A percentile compares a stretch with the other conserved stretches of the same genome.
Evolutionary conservation across 2,797 vertebrate genomes (phyloP).

Genomic region (Pteropus rufus): DNA sequence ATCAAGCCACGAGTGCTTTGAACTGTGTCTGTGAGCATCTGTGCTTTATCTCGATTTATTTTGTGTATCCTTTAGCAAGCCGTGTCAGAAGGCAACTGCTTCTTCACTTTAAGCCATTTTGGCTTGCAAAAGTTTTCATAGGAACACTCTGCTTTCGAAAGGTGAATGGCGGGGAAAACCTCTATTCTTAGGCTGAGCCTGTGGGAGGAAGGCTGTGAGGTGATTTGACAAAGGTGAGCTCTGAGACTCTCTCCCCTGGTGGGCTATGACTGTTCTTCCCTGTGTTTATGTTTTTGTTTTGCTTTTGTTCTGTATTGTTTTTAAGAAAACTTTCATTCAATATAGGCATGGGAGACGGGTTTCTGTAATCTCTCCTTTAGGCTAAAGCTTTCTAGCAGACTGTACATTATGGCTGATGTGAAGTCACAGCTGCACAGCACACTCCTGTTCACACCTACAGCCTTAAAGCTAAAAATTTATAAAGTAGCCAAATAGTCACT

Average conservation of each 20-base stretch:
- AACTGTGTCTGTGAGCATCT: not conserved
- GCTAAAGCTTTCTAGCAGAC: not conserved
- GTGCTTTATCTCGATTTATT: not conserved
- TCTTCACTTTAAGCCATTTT: not conserved
- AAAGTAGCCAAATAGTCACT: not conserved
- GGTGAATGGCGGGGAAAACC: too few relatives aligned
- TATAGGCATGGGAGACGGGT: fast-evolving
- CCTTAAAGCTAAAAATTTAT: not conserved
- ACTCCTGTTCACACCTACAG: not conserved
- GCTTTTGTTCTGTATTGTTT: not conserved
- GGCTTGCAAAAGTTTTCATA: not conserved
- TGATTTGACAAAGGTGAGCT: not conserved
- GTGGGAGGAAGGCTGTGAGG: too few relatives aligned
- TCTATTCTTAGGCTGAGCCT: not conserved
- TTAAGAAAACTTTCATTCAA: not conserved
- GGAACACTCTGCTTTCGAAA: not conserved
- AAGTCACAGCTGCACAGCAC: not conserved
- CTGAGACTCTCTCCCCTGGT: not conserved
- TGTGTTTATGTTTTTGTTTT: not conserved
- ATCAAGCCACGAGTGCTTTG: not conserved
- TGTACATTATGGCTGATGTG: fast-evolving
- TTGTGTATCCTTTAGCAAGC: not conserved
- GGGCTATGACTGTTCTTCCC: not conserved
- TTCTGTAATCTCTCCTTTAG: not conserved
- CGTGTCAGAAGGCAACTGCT: not conserved